Evolutionary conservation across 2,113 vertebrate genomes (phyloP), one percentile per base, ranked within the genome.

Genomic region (Smithornis capensis): DNA sequence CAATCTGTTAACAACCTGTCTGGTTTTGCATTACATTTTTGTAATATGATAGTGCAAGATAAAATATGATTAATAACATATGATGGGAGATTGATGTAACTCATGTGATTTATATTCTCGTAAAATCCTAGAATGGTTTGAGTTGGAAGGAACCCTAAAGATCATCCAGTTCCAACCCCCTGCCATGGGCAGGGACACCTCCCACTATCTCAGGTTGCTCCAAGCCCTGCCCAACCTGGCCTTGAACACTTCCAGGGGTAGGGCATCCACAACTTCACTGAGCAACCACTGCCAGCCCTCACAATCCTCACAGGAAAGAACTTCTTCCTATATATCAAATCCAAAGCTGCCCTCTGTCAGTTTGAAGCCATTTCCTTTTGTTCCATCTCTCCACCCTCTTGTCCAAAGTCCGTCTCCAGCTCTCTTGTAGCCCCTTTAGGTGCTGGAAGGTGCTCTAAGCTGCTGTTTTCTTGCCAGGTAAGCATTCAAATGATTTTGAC

Each of bases 401-500:
- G 5, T 23, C 37, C 52, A 33, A 81, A 73, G 10, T 59, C 33
- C 33, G 33, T 52, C 52, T 67, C 18, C 68, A 74, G 14, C 14
- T 44, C 59, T 33, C 59, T 27, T 50, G 35, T 27, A 49, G 22
- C 50, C 31, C 18, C 52, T 44, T 59, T 28, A 44, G 59, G 14
- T 25, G 29, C 50, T 89, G 44, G 76, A 65, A 81, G 31, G 18
- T 49, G 52, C 68, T 65, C 9, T 28, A 31, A 37, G 44, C 27
- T 65, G 21, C 22, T 49, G 1, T 64, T 64, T 94, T 83, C 67
- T 64, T 73, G 97, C 95, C 97, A 94, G 68, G 89, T 98, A 83
- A 95, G 59, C 4, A 19, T 96, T 16, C 18, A 83, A 0, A 96
- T 94, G 27, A 63, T 98, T 79, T 94, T 98, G 57, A 94, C 96